phyloP scores from a whole-genome alignment of 2,888 invertebrate genomes.

The Stenichneumon culpator region DNA sequence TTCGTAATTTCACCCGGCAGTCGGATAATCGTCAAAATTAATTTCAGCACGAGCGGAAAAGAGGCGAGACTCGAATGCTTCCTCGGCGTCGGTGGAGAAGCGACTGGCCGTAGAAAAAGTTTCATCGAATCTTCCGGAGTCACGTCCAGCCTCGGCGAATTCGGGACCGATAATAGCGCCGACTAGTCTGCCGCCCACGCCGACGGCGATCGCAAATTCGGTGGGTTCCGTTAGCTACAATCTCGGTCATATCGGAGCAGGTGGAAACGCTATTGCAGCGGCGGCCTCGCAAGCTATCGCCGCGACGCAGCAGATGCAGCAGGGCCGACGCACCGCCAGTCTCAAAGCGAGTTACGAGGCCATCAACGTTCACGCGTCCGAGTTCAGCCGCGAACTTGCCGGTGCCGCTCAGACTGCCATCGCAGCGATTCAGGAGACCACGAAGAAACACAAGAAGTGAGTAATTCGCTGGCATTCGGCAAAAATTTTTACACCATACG shows the following conservation, averaged over 20 bases:
- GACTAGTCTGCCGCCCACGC: constrained; percentile 79
- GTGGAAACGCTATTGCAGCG: constrained; percentile 95
- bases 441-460: constrained; percentile 89
- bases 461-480: constrained; percentile 9
- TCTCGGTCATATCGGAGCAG: constrained; percentile 94
- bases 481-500: background rate
- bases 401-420: constrained; percentile 91
- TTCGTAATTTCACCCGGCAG: background rate
- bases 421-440: constrained; percentile 89
- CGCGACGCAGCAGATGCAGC: constrained; percentile 97
- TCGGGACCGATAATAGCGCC: constrained; percentile 81
- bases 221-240: constrained; percentile 88
- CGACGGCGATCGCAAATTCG: constrained; percentile 81
- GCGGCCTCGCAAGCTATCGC: constrained; percentile 98
- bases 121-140: constrained; percentile 81
- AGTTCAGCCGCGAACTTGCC: constrained; percentile 90
- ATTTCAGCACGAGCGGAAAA: constrained; percentile 89
- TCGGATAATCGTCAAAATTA: background rate
- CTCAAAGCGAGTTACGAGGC: constrained; percentile 98
- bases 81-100: constrained; percentile 86
- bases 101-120: constrained; percentile 85
- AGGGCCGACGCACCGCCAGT: constrained; percentile 96
- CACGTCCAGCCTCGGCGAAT: constrained; percentile 82
- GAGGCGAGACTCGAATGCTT: constrained; percentile 90
- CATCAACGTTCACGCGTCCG: constrained; percentile 89